Evolutionary conservation across 2,797 vertebrate genomes (phyloP), one percentile per base, ranked within the genome.

Genomic region (Sebastolobus alascanus): DNA sequence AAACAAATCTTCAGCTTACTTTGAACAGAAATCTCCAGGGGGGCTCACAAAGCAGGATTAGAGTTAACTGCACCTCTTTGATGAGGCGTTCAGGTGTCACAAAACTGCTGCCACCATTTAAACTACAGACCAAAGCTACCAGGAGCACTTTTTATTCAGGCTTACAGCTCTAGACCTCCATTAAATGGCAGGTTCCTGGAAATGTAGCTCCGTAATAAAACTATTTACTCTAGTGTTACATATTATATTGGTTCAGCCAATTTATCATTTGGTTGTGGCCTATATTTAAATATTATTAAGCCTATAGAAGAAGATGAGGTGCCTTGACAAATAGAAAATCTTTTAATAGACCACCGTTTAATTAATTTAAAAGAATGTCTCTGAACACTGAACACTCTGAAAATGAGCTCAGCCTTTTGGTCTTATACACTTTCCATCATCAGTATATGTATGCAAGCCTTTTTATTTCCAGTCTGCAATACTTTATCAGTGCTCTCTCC

Each of bases 21-120:
- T 52, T 33, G 40, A 43, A 11, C 37, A 29, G 25, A 43, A 56
- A 50, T 50, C 69, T 55, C 56, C 29, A 18, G 12, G 31, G 43
- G 37, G 59, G 13, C 52, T 66, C 8, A 7, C 20, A 59, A 31
- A 65, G 80, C 61, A 31, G 40, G 65, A 59, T 78, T 69, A 65
- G 38, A 31, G 29, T 77, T 68, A 73, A 27, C 60, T 11, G 14
- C 46, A 25, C 25, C 11, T 58, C 59, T 59, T 16, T 68, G 12
- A 46, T 35, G 64, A 38, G 54, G 67, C 40, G 25, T 25, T 25
- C 25, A 25, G 25, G 25, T 25, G 25, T 25, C 25, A 25, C 25
- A 25, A 25, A 25, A 25, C 25, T 25, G 25, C 25, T 25, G 25
- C 25, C 25, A 25, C 25, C 25, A 25, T 25, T 75, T 33, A 33